Percentiles rank a stretch among this genome's conserved stretches.
phyloP scores from a whole-genome alignment of 2,113 vertebrate species.

The Tragulus kanchil region DNA sequence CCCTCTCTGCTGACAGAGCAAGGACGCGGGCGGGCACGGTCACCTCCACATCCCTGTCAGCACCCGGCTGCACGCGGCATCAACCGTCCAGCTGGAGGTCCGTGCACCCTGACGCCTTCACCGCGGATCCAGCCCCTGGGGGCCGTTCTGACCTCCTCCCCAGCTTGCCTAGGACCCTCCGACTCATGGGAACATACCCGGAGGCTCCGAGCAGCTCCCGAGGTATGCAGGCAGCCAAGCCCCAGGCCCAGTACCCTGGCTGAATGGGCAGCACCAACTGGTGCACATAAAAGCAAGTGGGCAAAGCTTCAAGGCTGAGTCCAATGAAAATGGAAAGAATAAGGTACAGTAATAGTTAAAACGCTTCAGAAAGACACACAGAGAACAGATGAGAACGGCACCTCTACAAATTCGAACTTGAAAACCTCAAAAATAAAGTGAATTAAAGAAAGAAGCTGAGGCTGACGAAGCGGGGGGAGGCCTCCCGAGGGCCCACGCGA shows the following conservation, averaged over 20 bases:
- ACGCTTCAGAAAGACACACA: background rate
- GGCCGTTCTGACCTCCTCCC: background rate
- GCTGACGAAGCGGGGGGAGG: too few species aligned
- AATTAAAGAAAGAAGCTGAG: too few species aligned
- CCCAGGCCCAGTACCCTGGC: background rate
- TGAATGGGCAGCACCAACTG: background rate
- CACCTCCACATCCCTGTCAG: accelerated
- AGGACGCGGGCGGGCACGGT: background rate
- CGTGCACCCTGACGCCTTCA: accelerated
- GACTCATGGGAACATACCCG: background rate
- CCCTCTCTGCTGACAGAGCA: background rate
- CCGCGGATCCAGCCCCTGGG: background rate
- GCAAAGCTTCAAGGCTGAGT: too few species aligned
- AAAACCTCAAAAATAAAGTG: background rate
- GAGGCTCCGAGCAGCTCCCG: background rate
- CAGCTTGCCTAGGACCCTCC: background rate
- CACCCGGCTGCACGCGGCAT: accelerated
- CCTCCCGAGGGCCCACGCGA: accelerated
- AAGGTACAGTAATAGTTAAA: background rate
- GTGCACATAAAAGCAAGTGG: background rate
- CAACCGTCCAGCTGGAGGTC: accelerated
- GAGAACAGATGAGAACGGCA: accelerated
- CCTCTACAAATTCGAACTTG: background rate
- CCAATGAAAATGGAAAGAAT: background rate
- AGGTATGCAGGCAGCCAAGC: background rate